Conservation (phyloP, 2,113 vertebrate species). For the Nothoprocta perdicaria region DNA sequence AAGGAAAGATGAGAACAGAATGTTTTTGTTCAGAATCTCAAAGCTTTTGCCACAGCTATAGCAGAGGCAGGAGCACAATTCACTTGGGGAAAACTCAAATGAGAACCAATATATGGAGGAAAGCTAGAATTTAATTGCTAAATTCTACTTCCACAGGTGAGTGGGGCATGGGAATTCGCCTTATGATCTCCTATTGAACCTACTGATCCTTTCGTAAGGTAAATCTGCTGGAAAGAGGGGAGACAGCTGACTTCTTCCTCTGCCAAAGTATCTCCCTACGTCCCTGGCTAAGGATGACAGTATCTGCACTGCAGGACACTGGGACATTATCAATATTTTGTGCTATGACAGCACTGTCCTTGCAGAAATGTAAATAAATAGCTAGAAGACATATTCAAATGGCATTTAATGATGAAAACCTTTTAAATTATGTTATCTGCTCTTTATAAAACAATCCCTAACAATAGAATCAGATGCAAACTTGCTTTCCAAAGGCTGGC, state of each 20-base stretch:
- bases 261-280: not conserved
- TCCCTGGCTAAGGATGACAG: not conserved
- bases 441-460: constrained; percentile 3
- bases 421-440: constrained; percentile 23
- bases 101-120: not conserved
- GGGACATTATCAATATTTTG: not conserved
- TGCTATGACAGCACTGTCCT: not conserved
- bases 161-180: not conserved
- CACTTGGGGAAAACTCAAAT: not conserved
- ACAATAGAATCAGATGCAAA: constrained; percentile 40
- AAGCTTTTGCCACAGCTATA: not conserved
- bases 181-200: not conserved
- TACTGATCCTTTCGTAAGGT: not conserved
- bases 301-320: fast-evolving
- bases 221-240: not conserved
- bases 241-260: not conserved
- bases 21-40: not conserved
- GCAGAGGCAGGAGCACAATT: not conserved
- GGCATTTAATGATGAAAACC: not conserved
- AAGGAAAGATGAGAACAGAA: constrained; percentile 17
- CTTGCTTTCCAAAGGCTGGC: constrained; percentile 27
- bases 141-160: not conserved
- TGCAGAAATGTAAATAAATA: constrained; percentile 14
- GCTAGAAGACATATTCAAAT: constrained; percentile 15
- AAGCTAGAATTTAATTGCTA: not conserved